Conservation (phyloP, 2,888 invertebrate genomes). For the Cremastobaeus sp. region DNA sequence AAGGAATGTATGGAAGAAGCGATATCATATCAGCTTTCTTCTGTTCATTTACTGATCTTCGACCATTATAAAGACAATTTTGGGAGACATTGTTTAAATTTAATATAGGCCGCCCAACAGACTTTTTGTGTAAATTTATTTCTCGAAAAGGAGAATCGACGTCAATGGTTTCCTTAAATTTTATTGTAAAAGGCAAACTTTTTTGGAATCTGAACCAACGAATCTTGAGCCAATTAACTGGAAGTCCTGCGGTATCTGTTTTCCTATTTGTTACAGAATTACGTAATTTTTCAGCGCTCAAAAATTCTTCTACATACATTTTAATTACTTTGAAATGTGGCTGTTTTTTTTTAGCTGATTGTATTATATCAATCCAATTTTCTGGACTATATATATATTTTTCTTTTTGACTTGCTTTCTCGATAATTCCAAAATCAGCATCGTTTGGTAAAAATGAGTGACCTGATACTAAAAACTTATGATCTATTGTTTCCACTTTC, state of each 20-base stretch:
- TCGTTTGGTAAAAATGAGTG: slow-evolving; percentile 5
- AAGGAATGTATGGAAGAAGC: neutral
- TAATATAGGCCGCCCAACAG: neutral
- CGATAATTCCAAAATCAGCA: slow-evolving; percentile 9
- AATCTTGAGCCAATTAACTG: neutral
- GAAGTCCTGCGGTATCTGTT: neutral
- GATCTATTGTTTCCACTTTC: neutral
- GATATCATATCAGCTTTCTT: slow-evolving; percentile 8
- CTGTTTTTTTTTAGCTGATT: neutral
- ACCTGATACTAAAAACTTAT: slow-evolving; percentile 6
- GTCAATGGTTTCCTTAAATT: neutral
- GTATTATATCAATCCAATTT: neutral
- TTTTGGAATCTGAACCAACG: neutral
- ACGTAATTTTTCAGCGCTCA: neutral
- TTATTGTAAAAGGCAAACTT: neutral
- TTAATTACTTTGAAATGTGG: neutral
- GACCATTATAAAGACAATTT: neutral
- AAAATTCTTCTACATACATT: neutral
- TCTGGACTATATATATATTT: slow-evolving; percentile 9
- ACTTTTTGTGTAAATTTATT: slow-evolving; percentile 1
- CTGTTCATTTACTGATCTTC: neutral
- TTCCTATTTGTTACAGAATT: slow-evolving; percentile 1
- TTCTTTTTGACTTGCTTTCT: slow-evolving; percentile 38
- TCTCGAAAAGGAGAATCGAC: neutral
- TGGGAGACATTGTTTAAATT: neutral